phyloP scores from a whole-genome alignment of 1,140 invertebrate genomes.

The Drosophila novamexicana region DNA sequence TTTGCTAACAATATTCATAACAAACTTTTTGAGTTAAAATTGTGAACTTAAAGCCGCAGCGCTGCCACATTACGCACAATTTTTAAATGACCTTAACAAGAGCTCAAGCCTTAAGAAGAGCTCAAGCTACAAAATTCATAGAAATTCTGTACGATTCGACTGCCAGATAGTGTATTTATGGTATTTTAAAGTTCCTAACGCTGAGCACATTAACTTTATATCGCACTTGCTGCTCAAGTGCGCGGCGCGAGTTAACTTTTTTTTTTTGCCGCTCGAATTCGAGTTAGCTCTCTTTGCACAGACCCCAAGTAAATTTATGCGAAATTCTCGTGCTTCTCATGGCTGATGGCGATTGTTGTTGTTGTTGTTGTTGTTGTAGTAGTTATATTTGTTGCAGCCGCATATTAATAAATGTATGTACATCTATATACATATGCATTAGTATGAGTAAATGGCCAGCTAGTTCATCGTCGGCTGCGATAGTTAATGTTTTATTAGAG shows the following conservation, averaged over 20 bases:
- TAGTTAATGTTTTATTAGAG: conserved; percentile 34
- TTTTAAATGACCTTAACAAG: too few relatives aligned
- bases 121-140: too few relatives aligned
- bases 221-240: conserved; percentile 36
- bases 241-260: conserved; percentile 2
- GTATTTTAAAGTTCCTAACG: conserved; percentile 11
- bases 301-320: conserved; percentile 59
- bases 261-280: neutral
- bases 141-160: neutral
- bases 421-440: conserved; percentile 29
- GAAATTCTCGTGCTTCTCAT: conserved; percentile 69
- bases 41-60: too few relatives aligned
- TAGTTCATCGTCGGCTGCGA: conserved; percentile 26
- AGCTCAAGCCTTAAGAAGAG: too few relatives aligned
- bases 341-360: conserved; percentile 29
- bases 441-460: conserved; percentile 40
- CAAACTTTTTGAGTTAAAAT: too few relatives aligned
- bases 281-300: conserved; percentile 8
- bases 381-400: conserved; percentile 13
- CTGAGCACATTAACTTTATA: conserved; percentile 47
- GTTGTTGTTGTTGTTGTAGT: conserved; percentile 2
- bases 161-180: neutral
- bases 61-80: too few relatives aligned
- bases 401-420: conserved; percentile 28
- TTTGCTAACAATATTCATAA: too few relatives aligned